phyloP scores from a whole-genome alignment of 2,797 vertebrate genomes.

The Falco cherrug region DNA sequence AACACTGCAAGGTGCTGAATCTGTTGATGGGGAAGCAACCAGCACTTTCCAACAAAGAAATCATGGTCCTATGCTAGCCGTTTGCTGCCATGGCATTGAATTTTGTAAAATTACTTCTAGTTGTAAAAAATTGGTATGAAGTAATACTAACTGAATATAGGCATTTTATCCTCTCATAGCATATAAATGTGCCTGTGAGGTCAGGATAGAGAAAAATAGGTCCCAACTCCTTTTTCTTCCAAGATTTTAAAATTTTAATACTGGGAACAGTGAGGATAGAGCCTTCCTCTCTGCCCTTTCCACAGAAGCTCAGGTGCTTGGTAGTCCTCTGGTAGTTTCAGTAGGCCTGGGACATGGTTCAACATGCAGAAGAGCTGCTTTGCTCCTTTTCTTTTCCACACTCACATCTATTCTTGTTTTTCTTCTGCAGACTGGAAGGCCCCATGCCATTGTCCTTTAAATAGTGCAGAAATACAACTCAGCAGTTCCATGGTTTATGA shows the following conservation, averaged over 20 bases:
- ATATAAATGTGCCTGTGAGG: background rate
- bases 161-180: background rate
- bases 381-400: background rate
- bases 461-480: background rate
- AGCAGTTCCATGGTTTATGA: background rate
- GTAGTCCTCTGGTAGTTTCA: background rate
- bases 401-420: background rate
- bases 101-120: background rate
- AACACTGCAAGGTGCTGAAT: slow-evolving; percentile 23
- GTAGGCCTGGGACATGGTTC: background rate
- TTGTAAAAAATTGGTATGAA: background rate
- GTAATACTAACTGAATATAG: background rate
- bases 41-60: slow-evolving; percentile 17
- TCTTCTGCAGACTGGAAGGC: background rate
- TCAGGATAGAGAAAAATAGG: background rate
- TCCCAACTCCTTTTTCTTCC: background rate
- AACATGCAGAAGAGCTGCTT: background rate
- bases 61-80: background rate
- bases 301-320: background rate
- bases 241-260: background rate
- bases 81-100: background rate
- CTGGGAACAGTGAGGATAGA: background rate
- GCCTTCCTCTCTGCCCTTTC: background rate
- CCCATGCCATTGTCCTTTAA: background rate
- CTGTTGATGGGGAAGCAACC: background rate